Percentiles rank a stretch among this genome's conserved stretches.
phyloP scores from a whole-genome alignment of 2,888 invertebrate genomes.

The Rhogogaster chlorosoma region DNA sequence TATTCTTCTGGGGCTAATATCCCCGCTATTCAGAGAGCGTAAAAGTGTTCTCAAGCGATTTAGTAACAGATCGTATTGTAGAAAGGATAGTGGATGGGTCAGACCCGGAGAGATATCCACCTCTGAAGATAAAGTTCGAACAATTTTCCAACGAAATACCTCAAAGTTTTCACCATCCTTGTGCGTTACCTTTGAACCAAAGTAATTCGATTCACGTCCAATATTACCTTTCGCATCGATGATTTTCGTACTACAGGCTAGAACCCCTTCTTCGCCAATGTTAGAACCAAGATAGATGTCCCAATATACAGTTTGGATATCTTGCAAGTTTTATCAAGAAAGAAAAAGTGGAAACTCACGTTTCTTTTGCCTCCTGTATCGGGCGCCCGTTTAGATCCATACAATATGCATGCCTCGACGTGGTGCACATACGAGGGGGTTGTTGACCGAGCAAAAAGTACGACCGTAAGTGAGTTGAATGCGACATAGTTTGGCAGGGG shows the following conservation, averaged over 20 bases:
- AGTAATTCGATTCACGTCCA: background rate
- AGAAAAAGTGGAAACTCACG: background rate
- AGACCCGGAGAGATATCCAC: background rate
- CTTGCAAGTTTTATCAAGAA: background rate
- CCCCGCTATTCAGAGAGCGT: background rate
- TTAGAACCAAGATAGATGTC: background rate
- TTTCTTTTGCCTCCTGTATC: background rate
- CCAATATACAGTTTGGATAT: background rate
- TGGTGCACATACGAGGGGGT: background rate
- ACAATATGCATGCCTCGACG: background rate
- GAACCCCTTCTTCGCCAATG: background rate
- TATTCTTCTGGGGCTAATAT: constrained; percentile 46
- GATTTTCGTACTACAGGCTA: background rate
- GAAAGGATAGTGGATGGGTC: background rate
- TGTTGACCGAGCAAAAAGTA: constrained; percentile 12
- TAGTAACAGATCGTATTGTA: background rate
- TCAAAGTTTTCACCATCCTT: background rate
- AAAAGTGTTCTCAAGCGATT: background rate
- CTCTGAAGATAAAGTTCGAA: background rate
- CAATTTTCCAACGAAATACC: background rate
- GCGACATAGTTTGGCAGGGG: constrained; percentile 6
- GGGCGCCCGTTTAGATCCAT: background rate
- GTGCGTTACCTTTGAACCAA: background rate
- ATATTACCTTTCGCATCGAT: background rate
- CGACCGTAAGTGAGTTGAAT: constrained; percentile 27